Percentiles rank a stretch among this genome's conserved stretches.
Conservation (phyloP, 2,888 invertebrate genomes). For the Dolomedes plantarius region DNA sequence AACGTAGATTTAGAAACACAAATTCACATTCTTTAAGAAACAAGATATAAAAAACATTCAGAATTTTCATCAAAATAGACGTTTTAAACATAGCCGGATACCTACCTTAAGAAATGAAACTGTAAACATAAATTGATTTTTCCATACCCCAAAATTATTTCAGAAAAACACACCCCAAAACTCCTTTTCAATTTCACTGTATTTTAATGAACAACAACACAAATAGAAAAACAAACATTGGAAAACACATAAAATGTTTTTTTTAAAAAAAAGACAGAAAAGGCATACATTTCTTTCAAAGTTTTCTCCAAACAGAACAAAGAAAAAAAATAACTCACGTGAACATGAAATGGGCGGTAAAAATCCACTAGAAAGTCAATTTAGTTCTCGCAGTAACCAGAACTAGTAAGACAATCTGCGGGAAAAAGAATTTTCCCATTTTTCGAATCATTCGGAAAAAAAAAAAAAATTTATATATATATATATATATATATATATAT, state of each 20-base stretch:
- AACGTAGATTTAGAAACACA: no score
- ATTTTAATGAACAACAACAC: neutral
- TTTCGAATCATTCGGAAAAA: constrained; percentile 46
- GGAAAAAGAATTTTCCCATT: neutral
- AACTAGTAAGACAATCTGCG: neutral
- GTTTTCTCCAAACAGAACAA: neutral
- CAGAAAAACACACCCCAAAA: no score
- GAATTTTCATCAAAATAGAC: no score
- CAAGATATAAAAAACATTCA: no score
- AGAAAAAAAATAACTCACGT: constrained; percentile 22
- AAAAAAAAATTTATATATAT: no score
- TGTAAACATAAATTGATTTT: no score
- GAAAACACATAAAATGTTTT: neutral
- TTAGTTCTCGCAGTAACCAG: neutral
- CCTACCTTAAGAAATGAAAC: no score
- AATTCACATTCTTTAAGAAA: no score
- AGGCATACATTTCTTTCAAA: neutral
- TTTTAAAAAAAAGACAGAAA: neutral
- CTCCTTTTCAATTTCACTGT: no score
- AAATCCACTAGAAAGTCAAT: constrained; percentile 18
- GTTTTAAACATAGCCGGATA: no score
- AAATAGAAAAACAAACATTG: neutral
- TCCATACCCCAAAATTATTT: no score
- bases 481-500: no score
- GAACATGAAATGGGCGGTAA: constrained; percentile 48